Conservation (phyloP, 2,797 vertebrate species). For the Helicolenus hilgendorfi region DNA sequence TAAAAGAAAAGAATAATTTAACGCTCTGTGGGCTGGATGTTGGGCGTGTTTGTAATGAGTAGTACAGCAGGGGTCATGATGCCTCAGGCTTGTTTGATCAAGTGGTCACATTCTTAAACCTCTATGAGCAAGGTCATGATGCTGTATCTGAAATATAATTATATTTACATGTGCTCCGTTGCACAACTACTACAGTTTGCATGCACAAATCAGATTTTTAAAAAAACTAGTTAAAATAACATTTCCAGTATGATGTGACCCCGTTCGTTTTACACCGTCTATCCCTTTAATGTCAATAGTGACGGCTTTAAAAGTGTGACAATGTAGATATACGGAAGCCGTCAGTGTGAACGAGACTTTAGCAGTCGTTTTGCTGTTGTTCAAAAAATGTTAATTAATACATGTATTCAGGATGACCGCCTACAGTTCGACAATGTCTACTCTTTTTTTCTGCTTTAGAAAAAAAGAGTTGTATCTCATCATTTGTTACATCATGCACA, state of each 20-base stretch:
- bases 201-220: conserved; percentile 4
- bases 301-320: background rate
- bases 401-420: background rate
- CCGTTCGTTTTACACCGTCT: background rate
- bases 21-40: conserved; percentile 49
- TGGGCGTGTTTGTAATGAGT: conserved; percentile 69
- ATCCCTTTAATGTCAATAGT: background rate
- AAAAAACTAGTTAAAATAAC: background rate
- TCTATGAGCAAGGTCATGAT: conserved; percentile 59
- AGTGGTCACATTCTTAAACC: conserved; percentile 58
- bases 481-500: background rate
- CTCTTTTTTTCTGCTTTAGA: background rate
- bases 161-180: conserved; percentile 46
- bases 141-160: conserved; percentile 50
- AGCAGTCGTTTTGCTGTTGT: background rate
- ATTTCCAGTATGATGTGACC: background rate
- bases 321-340: background rate
- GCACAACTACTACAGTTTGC: conserved; percentile 32
- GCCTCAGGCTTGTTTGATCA: conserved; percentile 70
- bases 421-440: background rate
- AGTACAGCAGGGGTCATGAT: conserved; percentile 54
- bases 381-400: background rate
- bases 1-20: conserved; percentile 45
- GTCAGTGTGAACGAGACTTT: background rate
- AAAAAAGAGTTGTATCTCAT: background rate